Evolutionary conservation across 2,113 vertebrate species (phyloP).

Genomic region (Oreochromis tanganicae): DNA sequence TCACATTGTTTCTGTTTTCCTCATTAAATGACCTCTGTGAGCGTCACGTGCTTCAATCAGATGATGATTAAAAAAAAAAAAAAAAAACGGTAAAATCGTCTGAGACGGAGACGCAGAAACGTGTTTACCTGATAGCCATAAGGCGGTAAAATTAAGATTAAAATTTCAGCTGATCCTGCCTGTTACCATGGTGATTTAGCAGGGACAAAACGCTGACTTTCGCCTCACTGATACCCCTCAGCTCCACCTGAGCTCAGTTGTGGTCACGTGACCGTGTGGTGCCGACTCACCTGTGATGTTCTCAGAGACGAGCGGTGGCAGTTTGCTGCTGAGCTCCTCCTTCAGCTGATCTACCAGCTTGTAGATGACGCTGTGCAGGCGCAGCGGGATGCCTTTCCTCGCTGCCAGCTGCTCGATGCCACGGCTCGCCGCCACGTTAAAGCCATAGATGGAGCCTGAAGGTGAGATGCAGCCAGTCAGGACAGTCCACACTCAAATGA

Average conservation of each 20-base stretch:
- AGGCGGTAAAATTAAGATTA: not conserved
- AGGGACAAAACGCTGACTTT: not conserved
- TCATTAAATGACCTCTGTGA: not conserved
- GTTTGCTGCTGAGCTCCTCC: slow-evolving; percentile 77
- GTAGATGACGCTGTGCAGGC: slow-evolving; percentile 86
- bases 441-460: slow-evolving; percentile 86
- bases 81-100: fast-evolving
- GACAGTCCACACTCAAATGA: not conserved
- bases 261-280: not conserved
- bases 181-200: not conserved
- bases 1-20: not conserved
- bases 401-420: slow-evolving; percentile 76
- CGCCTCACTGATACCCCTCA: not conserved
- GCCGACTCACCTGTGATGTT: slow-evolving; percentile 72
- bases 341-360: slow-evolving; percentile 85
- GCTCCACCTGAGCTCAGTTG: not conserved
- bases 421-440: slow-evolving; percentile 79
- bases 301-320: slow-evolving; percentile 67
- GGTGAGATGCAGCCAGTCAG: not conserved
- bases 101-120: not conserved
- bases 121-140: not conserved
- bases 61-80: not conserved
- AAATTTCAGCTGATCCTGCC: not conserved
- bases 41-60: fast-evolving
- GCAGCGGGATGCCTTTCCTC: slow-evolving; percentile 78